Evolutionary conservation across 2,797 vertebrate genomes (phyloP), one percentile per base, ranked within the genome.

Genomic region (Crypturellus tataupa): DNA sequence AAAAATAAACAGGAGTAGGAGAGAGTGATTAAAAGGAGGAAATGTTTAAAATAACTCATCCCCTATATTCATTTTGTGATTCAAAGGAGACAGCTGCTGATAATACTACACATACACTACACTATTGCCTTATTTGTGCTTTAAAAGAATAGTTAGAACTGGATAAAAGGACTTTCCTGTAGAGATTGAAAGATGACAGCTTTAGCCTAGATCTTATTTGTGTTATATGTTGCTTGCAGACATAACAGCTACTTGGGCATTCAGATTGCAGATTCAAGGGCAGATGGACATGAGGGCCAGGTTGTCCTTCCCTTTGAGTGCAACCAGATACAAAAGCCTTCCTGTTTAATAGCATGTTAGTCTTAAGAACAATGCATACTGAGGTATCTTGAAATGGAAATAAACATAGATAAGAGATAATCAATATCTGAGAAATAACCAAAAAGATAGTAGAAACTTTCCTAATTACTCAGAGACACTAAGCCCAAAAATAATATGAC

Each of bases 11-110:
- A 76, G 75, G 49, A 96, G 62, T 51, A 85, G 85, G 46, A 77
- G n/a, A 95, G 72, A 95, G 85, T 81, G 76, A 96, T 87, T 94
- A 81, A 89, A 94, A 94, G 58, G 62, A 94, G 77, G 79, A 83
- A 69, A 80, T 80, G 64, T 97, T 95, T 97, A 93, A 84, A 93
- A 71, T 87, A 95, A 92, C 90, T 94, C 68, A 79, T 87, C 77
- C 72, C 64, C 58, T 62, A 80, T 93, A 95, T 87, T 95, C 4
- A 0, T 76, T 94, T 90, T 65, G 85, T 76, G 63, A 93, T 93
- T 85, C 2, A 0, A 95, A 91, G 95, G 90, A 85, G 96, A 64
- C 95, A 94, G 89, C 95, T 97, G 95, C 84, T 90, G 64, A 2
- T 94, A 83, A n/a, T 82, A 69, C 78, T 89, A 93, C n/a, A 7